Percentiles rank a stretch among this genome's conserved stretches.
These are phyloP conservation scores for Sphyrna mokarran DNA, from an alignment of 2,113 vertebrate genomes.

Conservation along the genomic window DNA sequence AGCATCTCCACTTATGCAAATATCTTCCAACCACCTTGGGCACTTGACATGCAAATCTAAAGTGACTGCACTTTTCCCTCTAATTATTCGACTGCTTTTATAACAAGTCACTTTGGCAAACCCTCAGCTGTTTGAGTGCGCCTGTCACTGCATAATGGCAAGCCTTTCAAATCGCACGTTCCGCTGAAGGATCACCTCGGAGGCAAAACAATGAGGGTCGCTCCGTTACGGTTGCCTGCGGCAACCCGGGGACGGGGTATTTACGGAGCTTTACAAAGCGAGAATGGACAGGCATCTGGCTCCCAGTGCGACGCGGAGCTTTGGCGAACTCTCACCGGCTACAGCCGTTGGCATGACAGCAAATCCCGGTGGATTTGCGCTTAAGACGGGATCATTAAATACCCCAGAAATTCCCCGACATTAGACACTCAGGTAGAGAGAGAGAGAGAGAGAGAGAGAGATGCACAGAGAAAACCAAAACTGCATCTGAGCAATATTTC, in stretches of 20 bases:
- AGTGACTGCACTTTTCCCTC: background rate
- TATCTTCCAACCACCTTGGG: background rate
- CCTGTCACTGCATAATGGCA: background rate
- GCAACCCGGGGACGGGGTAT: background rate
- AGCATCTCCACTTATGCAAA: background rate
- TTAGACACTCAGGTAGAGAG: background rate
- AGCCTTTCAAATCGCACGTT: background rate
- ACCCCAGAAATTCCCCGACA: background rate
- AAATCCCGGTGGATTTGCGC: background rate
- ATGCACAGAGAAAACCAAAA: too few relatives aligned
- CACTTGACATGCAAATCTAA: background rate
- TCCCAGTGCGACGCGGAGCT: background rate
- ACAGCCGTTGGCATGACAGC: background rate
- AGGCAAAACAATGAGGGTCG: background rate
- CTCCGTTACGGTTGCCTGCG: background rate
- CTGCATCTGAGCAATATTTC: background rate
- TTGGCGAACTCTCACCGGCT: background rate
- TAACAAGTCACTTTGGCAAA: background rate
- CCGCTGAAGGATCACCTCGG: background rate
- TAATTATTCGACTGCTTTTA: background rate
- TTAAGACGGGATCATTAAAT: slow-evolving; percentile 21
- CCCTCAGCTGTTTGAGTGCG: background rate
- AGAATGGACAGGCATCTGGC: background rate
- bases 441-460: too few relatives aligned
- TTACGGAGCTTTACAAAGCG: background rate